Percentiles rank a stretch among this genome's conserved stretches.
Evolutionary conservation across 2,113 vertebrate species (phyloP).

Genomic region (Haemorhous mexicanus): DNA sequence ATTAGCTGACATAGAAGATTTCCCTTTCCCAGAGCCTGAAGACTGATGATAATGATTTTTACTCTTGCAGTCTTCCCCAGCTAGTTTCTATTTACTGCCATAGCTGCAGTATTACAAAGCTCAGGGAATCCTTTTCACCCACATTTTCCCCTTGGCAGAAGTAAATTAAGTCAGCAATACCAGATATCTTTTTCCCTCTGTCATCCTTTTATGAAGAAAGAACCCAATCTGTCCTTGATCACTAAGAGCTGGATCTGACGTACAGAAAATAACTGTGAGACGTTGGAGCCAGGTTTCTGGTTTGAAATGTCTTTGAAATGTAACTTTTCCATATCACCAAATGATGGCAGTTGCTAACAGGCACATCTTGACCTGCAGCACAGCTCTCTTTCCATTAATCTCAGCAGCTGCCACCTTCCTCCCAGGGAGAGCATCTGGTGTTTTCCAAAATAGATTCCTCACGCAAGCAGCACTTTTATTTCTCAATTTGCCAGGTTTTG

Average conservation of each 20-base stretch:
- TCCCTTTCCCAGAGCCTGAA: background rate
- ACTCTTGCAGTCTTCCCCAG: background rate
- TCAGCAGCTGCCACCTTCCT: background rate
- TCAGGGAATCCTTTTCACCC: constrained; percentile 12
- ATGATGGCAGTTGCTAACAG: fast-evolving
- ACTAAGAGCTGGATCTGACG: background rate
- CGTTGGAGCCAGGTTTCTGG: background rate
- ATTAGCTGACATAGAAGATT: background rate
- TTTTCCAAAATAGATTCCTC: background rate
- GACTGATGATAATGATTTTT: background rate
- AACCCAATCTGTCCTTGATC: background rate
- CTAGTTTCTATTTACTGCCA: background rate
- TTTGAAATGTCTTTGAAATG: background rate
- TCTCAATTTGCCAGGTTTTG: no score
- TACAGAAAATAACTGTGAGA: background rate
- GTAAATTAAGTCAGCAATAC: background rate
- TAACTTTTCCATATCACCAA: background rate
- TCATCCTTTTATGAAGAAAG: background rate
- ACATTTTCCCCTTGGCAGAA: background rate
- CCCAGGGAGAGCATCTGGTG: background rate
- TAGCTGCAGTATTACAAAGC: background rate
- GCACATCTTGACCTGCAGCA: background rate
- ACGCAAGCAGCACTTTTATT: background rate
- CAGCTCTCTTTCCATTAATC: background rate
- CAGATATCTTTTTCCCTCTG: background rate